Conservation (phyloP, 2,113 vertebrate species). For the Columba janthina region DNA sequence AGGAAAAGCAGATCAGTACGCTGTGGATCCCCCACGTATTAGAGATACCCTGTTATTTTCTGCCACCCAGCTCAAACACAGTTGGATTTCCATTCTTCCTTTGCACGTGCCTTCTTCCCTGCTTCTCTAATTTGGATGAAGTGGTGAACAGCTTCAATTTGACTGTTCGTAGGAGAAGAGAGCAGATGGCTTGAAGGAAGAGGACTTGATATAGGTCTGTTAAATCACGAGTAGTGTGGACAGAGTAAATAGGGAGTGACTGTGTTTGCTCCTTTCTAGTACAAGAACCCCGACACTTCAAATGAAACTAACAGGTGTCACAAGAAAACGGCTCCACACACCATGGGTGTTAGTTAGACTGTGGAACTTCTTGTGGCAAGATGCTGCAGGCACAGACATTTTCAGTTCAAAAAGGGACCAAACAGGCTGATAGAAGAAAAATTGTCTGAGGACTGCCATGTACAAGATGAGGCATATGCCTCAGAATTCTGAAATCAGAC, state of each 20-base stretch:
- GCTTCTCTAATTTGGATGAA: background rate
- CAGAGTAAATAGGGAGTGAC: background rate
- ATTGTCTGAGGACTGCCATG: background rate
- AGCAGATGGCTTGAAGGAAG: background rate
- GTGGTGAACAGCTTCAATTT: background rate
- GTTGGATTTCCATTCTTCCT: background rate
- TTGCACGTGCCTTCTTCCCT: background rate
- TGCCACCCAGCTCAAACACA: background rate
- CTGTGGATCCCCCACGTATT: background rate
- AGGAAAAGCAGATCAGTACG: background rate
- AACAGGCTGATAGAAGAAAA: background rate
- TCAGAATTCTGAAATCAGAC: background rate
- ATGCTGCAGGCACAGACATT: background rate
- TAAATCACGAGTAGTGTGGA: background rate
- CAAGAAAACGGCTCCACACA: background rate
- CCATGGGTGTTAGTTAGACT: background rate
- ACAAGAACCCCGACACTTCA: background rate
- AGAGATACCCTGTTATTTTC: background rate
- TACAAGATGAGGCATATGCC: background rate
- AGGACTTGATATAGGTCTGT: background rate
- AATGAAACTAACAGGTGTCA: conserved; percentile 42
- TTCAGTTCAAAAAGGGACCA: background rate
- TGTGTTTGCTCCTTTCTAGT: background rate
- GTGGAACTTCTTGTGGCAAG: background rate
- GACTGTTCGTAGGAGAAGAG: background rate